A percentile compares a stretch with the other conserved stretches of the same genome.
phyloP scores from a whole-genome alignment of 2,113 vertebrate genomes.

The Phodopus roborovskii region DNA sequence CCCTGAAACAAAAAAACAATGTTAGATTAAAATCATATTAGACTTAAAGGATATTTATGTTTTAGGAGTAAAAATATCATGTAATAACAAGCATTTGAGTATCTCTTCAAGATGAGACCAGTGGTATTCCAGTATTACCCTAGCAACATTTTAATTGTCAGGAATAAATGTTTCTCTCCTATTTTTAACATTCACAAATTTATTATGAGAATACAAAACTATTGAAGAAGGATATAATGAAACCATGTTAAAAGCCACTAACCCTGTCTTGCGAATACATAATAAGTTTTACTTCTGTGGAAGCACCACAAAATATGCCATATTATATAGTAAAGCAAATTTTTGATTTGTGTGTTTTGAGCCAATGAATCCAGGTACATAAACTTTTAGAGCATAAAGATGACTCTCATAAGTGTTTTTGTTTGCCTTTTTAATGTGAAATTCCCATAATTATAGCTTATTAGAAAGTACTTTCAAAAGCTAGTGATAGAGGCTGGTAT shows the following conservation, averaged over 20 bases:
- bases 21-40: background rate
- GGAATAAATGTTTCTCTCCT: background rate
- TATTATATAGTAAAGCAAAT: background rate
- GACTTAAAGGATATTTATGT: background rate
- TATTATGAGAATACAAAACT: background rate
- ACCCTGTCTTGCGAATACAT: background rate
- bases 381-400: accelerated
- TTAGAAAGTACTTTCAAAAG: background rate
- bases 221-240: background rate
- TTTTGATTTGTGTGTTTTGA: background rate
- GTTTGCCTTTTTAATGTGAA: too few species aligned
- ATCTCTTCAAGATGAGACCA: background rate
- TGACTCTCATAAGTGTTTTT: background rate
- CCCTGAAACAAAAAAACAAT: background rate
- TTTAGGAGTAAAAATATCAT: background rate
- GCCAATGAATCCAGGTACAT: background rate
- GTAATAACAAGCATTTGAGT: background rate
- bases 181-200: background rate
- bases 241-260: background rate
- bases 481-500: background rate
- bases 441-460: too few species aligned
- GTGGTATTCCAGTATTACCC: background rate
- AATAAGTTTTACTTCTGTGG: background rate
- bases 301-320: too few species aligned
- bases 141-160: background rate